Base-by-base conservation (phyloP, 2,888 invertebrate genomes). In the Drosophila niveifrons region DNA sequence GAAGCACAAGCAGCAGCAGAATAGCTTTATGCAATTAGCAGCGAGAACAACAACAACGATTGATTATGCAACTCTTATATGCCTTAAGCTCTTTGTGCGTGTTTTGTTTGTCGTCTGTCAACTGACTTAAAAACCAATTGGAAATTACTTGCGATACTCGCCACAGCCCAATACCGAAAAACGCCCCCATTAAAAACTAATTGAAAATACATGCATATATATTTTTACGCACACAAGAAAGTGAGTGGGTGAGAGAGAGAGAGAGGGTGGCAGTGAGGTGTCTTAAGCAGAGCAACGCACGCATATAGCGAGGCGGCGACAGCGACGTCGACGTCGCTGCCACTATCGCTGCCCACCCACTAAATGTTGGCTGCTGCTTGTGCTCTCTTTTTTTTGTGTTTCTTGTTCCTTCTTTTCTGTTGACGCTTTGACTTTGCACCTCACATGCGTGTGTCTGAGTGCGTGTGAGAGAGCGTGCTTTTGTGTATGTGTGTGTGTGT, bases 121-220 rank as follows among this genome's bases (percentile, higher is more conserved):
- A 69, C 72, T 72, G 88, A 82, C 88, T 83, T 83, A 85, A 88
- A 83, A 83, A 88, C 59, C 90, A 85, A 83, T 83, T 89, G 72
- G 56, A 75, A 82, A 70, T 83, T 74, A 59, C 62, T 68, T 70
- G 80, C n/a, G 31, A 31, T 31, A 64, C 66, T 68, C 39, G 55
- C 13, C 51, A 18, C 48, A 46, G 2, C 43, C 48, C 51, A 65
- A 68, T 59, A 68, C 46, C 46, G 66, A 52, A 70, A 84, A 70
- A 84, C 74, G 66, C 63, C 59, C 64, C 78, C 79, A 84, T 82
- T 89, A 82, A 75, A 88, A 89, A 82, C 80, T 85, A 82, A 83
- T 83, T 88, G 86, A 83, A 77, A 55, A 67, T 39, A 63, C 46
- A 63, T 39, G 11, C 48, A 36, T 17, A 53, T n/a, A 53, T 43